A percentile compares a stretch with the other conserved stretches of the same genome.
phyloP scores from a whole-genome alignment of 1,140 invertebrate genomes.

The Neuroterus valhalla region DNA sequence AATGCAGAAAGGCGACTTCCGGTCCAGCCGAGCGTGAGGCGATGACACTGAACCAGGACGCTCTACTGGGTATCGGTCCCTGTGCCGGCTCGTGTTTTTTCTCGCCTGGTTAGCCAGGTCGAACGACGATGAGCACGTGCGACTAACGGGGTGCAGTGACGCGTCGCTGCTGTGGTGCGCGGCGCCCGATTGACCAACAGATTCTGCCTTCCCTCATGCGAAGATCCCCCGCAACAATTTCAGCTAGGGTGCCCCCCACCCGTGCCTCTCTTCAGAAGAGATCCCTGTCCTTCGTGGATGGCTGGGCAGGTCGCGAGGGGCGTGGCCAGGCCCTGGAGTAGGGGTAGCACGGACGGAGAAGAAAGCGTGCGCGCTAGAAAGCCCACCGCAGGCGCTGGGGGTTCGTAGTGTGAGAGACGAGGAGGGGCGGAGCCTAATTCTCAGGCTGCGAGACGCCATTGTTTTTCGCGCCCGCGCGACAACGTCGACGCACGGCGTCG shows the following conservation, averaged over 20 bases:
- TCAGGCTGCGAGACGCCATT: constrained; percentile 61
- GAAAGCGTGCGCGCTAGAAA: constrained; percentile 26
- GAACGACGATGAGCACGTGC: constrained; percentile 67
- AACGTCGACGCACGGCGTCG: constrained; percentile 53
- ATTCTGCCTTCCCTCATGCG: constrained; percentile 71
- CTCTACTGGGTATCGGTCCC: constrained; percentile 12
- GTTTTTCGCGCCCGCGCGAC: constrained; percentile 59
- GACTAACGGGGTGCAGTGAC: constrained; percentile 71
- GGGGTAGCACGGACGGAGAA: constrained; percentile 42
- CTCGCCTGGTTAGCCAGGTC: constrained; percentile 57
- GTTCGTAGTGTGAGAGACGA: constrained; percentile 35
- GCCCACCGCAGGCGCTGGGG: constrained; percentile 39
- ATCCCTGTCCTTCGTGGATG: background rate
- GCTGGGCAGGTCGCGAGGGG: constrained; percentile 42
- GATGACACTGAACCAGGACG: background rate
- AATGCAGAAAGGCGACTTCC: constrained; percentile 20
- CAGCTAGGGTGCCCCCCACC: constrained; percentile 55
- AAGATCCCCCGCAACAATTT: constrained; percentile 66
- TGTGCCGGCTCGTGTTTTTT: constrained; percentile 39
- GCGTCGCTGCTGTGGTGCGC: constrained; percentile 73
- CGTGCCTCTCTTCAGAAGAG: constrained; percentile 19
- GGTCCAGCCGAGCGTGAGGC: constrained; percentile 31
- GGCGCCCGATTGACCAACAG: constrained; percentile 74
- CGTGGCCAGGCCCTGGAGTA: constrained; percentile 41
- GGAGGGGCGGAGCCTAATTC: constrained; percentile 45